Evolutionary conservation across 2,797 vertebrate species (phyloP), one percentile per base, ranked within the genome.

Genomic region (Australoheros facetus): DNA sequence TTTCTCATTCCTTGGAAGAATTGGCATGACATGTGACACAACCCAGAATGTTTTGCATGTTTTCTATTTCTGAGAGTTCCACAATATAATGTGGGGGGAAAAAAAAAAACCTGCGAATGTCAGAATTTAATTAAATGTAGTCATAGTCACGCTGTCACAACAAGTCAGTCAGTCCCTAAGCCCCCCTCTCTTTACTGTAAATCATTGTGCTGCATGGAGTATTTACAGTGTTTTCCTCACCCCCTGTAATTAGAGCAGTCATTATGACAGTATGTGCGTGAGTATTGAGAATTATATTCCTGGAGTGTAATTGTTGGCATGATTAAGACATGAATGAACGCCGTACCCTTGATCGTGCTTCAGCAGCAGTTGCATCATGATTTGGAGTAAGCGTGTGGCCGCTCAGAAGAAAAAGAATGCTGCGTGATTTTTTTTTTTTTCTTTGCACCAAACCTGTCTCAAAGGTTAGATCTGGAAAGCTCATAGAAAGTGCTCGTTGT

Each of bases 241-340:
- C 79, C 83, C 48, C 71, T 82, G 75, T 88, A 89, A 93, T 93
- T 91, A 90, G 62, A 89, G 82, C 85, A 48, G 75, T 89, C 57
- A 82, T 89, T 89, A 92, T 89, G 87, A 91, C 89, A 87, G 87
- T 73, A 56, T 89, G 90, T 91, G 91, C 89, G 92, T 93, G 94
- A 91, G 91, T 84, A 84, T 81, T 79, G 87, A 83, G 83, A 94
- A 92, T 94, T 93, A 93, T 90, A 89, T 91, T 89, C 83, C 56
- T 58, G 39, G 62, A 88, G 84, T 74, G 85, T 91, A 90, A 89
- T 93, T 90, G 85, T 84, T 92, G 92, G 89, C 89, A 76, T 78
- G 84, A 88, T 83, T 73, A 54, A 62, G 84, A 87, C 88, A 78
- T 85, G 91, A 93, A 92, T 83, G 86, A 86, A 91, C n/a, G 70